Base-by-base conservation (phyloP, 2,888 invertebrate genomes). In the Gryllus longicercus region DNA sequence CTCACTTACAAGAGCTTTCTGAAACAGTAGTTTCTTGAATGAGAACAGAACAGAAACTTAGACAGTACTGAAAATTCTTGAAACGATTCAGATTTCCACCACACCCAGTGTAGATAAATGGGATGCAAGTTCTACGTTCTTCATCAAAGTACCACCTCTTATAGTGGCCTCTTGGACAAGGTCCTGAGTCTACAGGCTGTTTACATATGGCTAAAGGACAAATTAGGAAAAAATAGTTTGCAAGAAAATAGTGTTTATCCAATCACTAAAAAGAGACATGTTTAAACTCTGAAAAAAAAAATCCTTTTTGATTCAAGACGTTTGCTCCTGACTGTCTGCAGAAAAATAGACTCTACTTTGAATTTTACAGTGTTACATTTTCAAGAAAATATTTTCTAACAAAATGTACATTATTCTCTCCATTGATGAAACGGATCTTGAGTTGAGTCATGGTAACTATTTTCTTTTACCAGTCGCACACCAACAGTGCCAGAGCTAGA, bases 21-120 rank as follows among this genome's bases (percentile, higher is more conserved):
- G 63, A 63, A 63, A 63, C 4, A 10, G 63, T 63, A 23, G n/a
- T 23, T 38, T 77, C 79, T 50, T 79, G 51, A 51, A 79, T 78
- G 25, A 81, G 76, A 81, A 83, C 81, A 82, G 85, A 85, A 87
- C 93, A 93, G 86, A 89, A 90, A 83, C 89, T 88, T 85, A 90
- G 87, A 88, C 95, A 96, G 85, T 92, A 90, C 84, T 92, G 91
- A 88, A 91, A 91, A 80, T 92, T 91, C 86, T 88, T 90, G 91
- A 96, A 96, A 89, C 93, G 93, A 90, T 97, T 97, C 85, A 90
- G 91, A 88, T 95, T 96, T 85, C 96, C 96, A 83, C 92, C 93
- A 88, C 96, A 97, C 88, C 97, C 96, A 83, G 92, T 91, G 89
- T 94, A 97, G 85, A 93, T 91, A 89, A 97, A 97, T 80, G 91